Conservation (phyloP, 2,113 vertebrate genomes). For the Choloepus hoffmanni region DNA sequence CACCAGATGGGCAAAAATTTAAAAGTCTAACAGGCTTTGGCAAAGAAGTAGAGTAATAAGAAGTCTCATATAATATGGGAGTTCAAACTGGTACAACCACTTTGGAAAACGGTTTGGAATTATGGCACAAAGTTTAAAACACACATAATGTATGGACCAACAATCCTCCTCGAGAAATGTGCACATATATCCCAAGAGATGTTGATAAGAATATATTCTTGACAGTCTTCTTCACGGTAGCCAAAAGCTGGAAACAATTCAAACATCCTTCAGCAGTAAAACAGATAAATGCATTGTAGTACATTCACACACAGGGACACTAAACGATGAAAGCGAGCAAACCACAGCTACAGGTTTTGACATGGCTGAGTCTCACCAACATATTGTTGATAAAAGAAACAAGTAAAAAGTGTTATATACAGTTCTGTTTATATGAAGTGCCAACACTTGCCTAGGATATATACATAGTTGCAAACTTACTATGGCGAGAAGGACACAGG, state of each 20-base stretch:
- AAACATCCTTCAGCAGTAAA: neutral
- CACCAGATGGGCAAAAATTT: neutral
- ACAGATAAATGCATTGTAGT: neutral
- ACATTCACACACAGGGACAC: neutral
- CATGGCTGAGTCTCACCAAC: neutral
- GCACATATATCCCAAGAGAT: neutral
- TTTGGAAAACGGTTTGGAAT: conserved; percentile 20
- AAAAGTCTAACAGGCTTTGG: neutral
- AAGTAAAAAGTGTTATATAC: neutral
- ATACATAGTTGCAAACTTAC: neutral
- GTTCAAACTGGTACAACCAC: neutral
- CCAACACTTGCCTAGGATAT: neutral
- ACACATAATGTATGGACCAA: neutral
- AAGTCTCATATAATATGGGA: neutral
- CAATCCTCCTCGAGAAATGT: neutral
- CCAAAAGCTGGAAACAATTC: conserved; percentile 15
- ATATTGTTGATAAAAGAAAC: neutral
- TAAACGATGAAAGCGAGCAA: neutral
- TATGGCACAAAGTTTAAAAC: neutral
- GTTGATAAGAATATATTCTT: neutral
- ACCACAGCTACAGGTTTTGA: no score
- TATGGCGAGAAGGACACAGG: neutral
- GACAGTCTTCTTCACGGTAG: neutral
- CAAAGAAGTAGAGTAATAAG: neutral
- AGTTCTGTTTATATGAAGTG: neutral